Evolutionary conservation across 2,888 invertebrate genomes (phyloP).

Genomic region (Cryptophagus acutangulus): DNA sequence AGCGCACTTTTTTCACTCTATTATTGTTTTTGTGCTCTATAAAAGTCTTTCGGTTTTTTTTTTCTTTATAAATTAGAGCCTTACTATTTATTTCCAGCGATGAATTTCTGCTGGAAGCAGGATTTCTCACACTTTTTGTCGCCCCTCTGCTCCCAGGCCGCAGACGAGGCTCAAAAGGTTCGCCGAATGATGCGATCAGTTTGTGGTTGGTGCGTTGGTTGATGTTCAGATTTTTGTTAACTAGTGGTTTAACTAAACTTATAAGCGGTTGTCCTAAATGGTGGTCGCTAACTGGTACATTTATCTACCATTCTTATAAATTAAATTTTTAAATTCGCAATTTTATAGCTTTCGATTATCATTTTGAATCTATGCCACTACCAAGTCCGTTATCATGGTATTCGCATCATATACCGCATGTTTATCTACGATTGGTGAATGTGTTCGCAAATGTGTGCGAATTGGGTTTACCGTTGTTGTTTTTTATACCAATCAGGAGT

Average conservation of each 20-base stretch:
- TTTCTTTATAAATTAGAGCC: not conserved
- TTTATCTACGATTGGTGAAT: constrained; percentile 59
- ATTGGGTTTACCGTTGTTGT: constrained; percentile 63
- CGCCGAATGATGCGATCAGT: constrained; percentile 53
- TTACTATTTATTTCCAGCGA: constrained; percentile 53
- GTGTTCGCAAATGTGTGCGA: constrained; percentile 61
- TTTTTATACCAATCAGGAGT: constrained; percentile 64
- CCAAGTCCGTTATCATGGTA: constrained; percentile 71
- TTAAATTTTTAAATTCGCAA: not conserved
- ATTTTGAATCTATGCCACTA: constrained; percentile 71
- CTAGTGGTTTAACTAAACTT: constrained; percentile 67
- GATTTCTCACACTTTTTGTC: constrained; percentile 64
- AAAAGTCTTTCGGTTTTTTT: not conserved
- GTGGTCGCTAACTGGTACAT: constrained; percentile 69
- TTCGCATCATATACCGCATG: constrained; percentile 63
- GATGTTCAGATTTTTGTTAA: constrained; percentile 66
- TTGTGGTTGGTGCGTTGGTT: constrained; percentile 70
- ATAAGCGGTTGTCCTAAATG: constrained; percentile 67
- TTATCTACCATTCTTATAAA: too few species aligned
- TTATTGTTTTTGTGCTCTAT: too few species aligned
- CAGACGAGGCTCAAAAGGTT: constrained; percentile 45
- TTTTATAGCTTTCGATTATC: constrained; percentile 56
- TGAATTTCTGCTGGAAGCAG: constrained; percentile 66
- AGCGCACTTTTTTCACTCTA: too few species aligned
- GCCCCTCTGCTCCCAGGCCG: constrained; percentile 56